Percentiles rank a stretch among this genome's conserved stretches.
Evolutionary conservation across 2,113 vertebrate genomes (phyloP).

Genomic region (Myotis brandtii): DNA sequence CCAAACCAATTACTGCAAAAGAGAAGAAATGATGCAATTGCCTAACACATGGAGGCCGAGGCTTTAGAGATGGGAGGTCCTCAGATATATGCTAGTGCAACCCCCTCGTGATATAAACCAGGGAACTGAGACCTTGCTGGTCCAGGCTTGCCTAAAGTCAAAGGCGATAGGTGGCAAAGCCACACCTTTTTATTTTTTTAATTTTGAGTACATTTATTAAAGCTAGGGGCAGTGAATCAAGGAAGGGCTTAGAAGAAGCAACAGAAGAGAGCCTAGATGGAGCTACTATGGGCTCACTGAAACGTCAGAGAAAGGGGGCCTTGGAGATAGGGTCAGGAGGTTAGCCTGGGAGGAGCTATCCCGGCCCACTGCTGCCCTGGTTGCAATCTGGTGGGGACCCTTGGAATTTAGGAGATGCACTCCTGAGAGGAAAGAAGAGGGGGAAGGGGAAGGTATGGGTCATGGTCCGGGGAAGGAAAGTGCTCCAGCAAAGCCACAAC

Average conservation of each 20-base stretch:
- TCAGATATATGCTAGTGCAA: background rate
- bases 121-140: background rate
- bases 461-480: background rate
- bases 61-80: background rate
- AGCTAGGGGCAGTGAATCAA: background rate
- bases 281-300: background rate
- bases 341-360: background rate
- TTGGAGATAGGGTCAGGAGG: background rate
- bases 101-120: background rate
- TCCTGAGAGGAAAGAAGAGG: background rate
- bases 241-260: background rate
- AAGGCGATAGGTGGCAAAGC: background rate
- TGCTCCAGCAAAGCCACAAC: background rate
- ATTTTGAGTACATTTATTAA: background rate
- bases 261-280: background rate
- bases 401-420: background rate
- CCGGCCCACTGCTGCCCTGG: background rate
- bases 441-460: background rate
- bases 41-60: background rate
- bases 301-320: background rate
- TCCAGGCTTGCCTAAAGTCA: background rate
- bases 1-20: slow-evolving; percentile 54
- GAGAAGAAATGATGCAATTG: slow-evolving; percentile 15
- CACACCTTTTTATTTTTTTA: background rate
- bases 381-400: background rate